Evolutionary conservation across 2,888 invertebrate species (phyloP), one percentile per base, ranked within the genome.

Genomic region (Peribatodes rhomboidaria): DNA sequence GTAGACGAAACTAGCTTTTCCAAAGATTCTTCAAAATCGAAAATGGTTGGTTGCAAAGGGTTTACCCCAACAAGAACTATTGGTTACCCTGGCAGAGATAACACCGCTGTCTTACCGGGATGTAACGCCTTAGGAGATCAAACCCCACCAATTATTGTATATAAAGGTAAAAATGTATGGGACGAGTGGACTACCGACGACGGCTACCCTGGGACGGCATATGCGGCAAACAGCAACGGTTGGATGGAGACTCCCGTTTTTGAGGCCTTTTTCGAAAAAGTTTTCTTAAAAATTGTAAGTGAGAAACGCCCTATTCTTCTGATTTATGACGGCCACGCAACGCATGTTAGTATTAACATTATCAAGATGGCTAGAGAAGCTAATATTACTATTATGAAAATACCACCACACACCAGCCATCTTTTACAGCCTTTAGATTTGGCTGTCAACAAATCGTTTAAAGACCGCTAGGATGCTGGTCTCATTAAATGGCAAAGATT

Each of bases 181-280:
- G 68, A 71, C 42, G 53, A 71, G 46, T 73, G 68, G 67, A 62
- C 61, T 2, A 59, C 57, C 16, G 57, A 59, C 20, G 73, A 8
- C 77, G 79, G 68, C 67, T 73, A 65, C 53, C 72, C 72, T 22
- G 70, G 71, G 8, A 74, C 72, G 61, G 55, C 57, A 11, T 65
- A 65, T 20, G 63, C 63, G 13, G 62, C 52, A 22, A 59, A 54
- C 20, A 35, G 27, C 9, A 65, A 82, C 67, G 79, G 78, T 8
- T 81, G 79, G 80, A 82, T 82, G 74, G 77, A 82, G 46, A 60
- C 64, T 16, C 18, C 54, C 2, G 59, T 65, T 46, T 65, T 65
- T 49, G 59, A 64, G 11, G 13, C n/a, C 31, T 62, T 46, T 57
- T 68, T 22, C 42, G 49, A 61, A 37, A 56, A 67, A 67, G 69